Conservation (phyloP, 2,888 invertebrate species). For the Lamellibrachia satsuma region DNA sequence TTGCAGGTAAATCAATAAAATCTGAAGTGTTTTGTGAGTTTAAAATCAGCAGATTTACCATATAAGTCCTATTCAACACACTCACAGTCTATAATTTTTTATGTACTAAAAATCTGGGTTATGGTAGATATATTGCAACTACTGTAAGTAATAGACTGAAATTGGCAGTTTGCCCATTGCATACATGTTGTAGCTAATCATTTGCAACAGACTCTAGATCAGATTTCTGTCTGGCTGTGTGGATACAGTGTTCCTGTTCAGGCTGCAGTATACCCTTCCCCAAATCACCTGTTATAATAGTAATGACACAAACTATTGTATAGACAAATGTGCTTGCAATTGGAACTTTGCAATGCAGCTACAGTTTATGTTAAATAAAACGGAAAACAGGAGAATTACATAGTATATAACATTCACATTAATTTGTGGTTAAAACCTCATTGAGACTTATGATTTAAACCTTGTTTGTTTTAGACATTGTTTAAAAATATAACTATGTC, state of each 20-base stretch:
- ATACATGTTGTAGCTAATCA: not conserved
- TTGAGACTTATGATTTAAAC: not conserved
- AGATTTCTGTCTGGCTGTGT: conserved; percentile 13
- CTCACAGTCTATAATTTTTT: not conserved
- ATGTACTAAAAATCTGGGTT: not conserved
- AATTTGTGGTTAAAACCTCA: not conserved
- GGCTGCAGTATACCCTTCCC: not conserved
- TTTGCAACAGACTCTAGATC: conserved; percentile 13
- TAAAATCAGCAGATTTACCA: not conserved
- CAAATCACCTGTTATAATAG: not conserved
- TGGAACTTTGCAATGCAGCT: not conserved
- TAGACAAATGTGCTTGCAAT: not conserved
- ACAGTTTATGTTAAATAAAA: not conserved
- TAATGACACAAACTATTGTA: not conserved
- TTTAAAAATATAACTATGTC: not conserved
- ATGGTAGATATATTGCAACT: not conserved
- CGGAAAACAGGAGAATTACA: not conserved
- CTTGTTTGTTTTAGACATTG: not conserved
- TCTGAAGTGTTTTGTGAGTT: not conserved
- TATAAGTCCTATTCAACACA: not conserved
- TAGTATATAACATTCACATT: not conserved
- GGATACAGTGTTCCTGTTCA: not conserved
- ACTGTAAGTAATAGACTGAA: too few species aligned
- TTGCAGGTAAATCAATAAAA: not conserved
- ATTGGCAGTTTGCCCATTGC: not conserved